Evolutionary conservation across 2,888 invertebrate genomes (phyloP), one percentile per base, ranked within the genome.

Genomic region (Pemphredon lugubris): DNA sequence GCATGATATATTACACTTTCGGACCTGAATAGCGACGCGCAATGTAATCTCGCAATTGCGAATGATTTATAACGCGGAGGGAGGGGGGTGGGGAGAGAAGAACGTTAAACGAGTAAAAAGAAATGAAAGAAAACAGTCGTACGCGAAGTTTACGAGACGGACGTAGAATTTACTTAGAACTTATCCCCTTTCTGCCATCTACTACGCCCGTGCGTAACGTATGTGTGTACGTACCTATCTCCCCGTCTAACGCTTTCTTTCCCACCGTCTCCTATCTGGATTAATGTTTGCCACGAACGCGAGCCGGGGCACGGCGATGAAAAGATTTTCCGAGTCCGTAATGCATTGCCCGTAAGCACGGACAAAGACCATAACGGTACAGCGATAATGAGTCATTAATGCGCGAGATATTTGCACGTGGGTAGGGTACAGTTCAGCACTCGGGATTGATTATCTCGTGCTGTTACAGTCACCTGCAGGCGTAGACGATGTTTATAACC

Each of bases 321-420:
- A 80, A 80, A 79, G 75, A 80, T 80, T 81, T 80, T 71, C 73
- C 81, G 58, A 51, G 61, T 37, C 44, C 13, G 61, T 81, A 81
- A 80, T 67, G 64, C 75, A 75, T 75, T 59, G 79, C 61, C 71
- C 16, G 64, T 48, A 48, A 73, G 73, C 79, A 79, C 79, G 81
- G 57, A 79, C 73, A 55, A 81, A 71, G 54, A 78, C 68, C 75
- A 71, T 81, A 81, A 81, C 82, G 82, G 79, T 61, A 69, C 63
- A 26, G 67, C 79, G 80, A 79, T 81, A 82, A 81, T 80, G 77
- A 82, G 64, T 81, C 82, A 81, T 81, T 81, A 81, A 81, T 82
- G 75, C 73, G 64, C 77, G 77, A 75, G 80, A 79, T 79, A 81
- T 79, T 81, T 74, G 81, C 74, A 64, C 71, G 68, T 60, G 50